A percentile compares a stretch with the other conserved stretches of the same genome.
Evolutionary conservation across 2,113 vertebrate genomes (phyloP).

Genomic region (Ancistrus triradiatus): DNA sequence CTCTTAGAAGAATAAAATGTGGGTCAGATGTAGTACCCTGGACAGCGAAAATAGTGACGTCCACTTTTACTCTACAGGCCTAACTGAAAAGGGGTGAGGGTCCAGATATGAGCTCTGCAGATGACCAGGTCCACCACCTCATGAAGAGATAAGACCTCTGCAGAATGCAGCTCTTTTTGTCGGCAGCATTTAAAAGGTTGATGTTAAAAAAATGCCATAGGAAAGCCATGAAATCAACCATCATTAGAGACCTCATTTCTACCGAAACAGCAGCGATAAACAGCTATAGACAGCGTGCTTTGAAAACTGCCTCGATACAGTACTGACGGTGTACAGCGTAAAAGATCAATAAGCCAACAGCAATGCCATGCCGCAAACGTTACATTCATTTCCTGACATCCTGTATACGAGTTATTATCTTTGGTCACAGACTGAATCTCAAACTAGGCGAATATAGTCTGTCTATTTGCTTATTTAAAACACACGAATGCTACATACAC

Average conservation of each 20-base stretch:
- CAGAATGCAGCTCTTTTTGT: background rate
- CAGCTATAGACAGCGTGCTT: background rate
- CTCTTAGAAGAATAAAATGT: no score
- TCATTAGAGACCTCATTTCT: background rate
- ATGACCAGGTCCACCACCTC: constrained; percentile 19
- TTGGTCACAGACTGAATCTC: no score
- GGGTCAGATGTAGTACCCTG: constrained; percentile 39
- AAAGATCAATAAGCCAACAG: background rate
- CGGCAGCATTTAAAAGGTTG: constrained; percentile 4
- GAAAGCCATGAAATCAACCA: background rate
- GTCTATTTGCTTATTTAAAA: no score
- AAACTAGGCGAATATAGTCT: no score
- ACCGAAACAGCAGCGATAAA: background rate
- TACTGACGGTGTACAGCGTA: no score
- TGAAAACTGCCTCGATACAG: background rate
- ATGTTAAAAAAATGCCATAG: constrained; percentile 8
- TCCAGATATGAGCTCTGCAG: constrained; percentile 19
- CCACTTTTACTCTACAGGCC: constrained; percentile 3
- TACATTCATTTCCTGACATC: background rate
- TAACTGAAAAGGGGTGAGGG: background rate
- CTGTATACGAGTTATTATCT: no score
- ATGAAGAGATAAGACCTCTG: constrained; percentile 16
- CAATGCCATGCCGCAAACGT: background rate
- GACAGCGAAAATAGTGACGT: constrained; percentile 30
- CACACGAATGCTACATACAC: no score